Conservation (phyloP, 2,888 invertebrate genomes). For the Stegana nigrithorax region DNA sequence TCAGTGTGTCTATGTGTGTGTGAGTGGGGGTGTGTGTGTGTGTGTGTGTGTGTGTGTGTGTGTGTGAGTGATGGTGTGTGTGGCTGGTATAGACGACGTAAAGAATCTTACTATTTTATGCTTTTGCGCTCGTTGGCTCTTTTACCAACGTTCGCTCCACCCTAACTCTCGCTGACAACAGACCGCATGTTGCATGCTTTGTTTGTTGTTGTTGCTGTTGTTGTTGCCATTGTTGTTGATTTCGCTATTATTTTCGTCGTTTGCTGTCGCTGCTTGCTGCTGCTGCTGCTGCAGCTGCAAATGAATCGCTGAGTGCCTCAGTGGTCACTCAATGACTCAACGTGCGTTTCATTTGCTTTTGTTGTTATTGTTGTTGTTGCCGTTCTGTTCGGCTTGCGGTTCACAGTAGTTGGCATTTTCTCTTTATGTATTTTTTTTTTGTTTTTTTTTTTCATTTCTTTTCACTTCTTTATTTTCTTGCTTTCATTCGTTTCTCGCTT, state of each 20-base stretch:
- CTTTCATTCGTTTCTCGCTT: slow-evolving; percentile 16
- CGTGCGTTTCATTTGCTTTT: slow-evolving; percentile 11
- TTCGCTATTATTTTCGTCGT: slow-evolving; percentile 27
- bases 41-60: too few relatives aligned
- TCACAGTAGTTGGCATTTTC: neutral
- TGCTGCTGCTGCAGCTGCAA: slow-evolving; percentile 28
- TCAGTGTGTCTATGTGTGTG: slow-evolving; percentile 16
- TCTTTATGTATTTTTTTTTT: neutral
- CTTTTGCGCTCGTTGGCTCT: too few relatives aligned
- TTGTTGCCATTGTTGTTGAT: slow-evolving; percentile 22
- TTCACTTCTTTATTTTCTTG: slow-evolving; percentile 20
- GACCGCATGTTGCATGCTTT: slow-evolving; percentile 15
- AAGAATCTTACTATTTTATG: too few relatives aligned
- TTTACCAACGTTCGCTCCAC: too few relatives aligned
- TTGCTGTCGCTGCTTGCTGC: neutral
- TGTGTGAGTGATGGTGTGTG: too few relatives aligned
- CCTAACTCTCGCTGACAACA: too few relatives aligned
- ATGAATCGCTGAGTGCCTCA: slow-evolving; percentile 17
- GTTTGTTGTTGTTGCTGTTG: slow-evolving; percentile 23
- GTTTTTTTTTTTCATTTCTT: slow-evolving; percentile 33
- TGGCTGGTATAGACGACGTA: too few relatives aligned
- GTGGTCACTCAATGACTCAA: slow-evolving; percentile 16
- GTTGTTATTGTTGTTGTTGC: neutral
- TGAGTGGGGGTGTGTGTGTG: neutral
- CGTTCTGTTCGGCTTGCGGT: neutral